Evolutionary conservation across 2,888 invertebrate species (phyloP), one percentile per base, ranked within the genome.

Genomic region (Drosophila subsilvestris): DNA sequence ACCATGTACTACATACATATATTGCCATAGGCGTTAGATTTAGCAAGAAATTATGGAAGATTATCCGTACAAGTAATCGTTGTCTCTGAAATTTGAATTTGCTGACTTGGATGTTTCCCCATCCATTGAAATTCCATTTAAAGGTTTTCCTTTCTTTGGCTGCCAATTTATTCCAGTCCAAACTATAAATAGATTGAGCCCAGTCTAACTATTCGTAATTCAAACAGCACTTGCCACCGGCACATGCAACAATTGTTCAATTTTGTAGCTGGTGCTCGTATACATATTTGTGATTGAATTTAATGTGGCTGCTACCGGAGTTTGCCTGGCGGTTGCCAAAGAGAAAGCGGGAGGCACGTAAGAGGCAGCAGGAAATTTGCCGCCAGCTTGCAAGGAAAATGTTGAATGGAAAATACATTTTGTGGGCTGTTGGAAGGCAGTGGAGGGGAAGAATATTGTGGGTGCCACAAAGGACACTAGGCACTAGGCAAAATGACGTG

Each of bases 261-360:
- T 58, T 72, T 43, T 22, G 59, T 29, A 63, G 71, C 60, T 14
- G 2, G 37, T n/a, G 59, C n/a, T n/a, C 53, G 51, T 67, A 25
- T 22, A 22, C 3, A 68, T 68, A 63, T 66, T 61, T 63, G 63
- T 59, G 74, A 80, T 80, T 79, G 65, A 63, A 74, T 85, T 76
- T 42, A 44, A 22, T 59, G 55, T 20, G 58, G 57, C 44, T 29
- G 57, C 2, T 27, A 45, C n/a, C 48, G 17, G 20, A 32, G 45
- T 20, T 45, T 54, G 14, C 43, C 20, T 4, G 25, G 17, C 12
- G 37, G 22, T 29, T 29, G 29, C 29, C 29, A 10, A 32, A 42
- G 18, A 50, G 63, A 58, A 73, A 53, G 66, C 74, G 75, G n/a
- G n/a, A n/a, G n/a, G 75, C 81, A 59, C 66, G 78, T 37, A 27